Evolutionary conservation across 2,797 vertebrate species (phyloP).

Genomic region (Podarcis lilfordi): DNA sequence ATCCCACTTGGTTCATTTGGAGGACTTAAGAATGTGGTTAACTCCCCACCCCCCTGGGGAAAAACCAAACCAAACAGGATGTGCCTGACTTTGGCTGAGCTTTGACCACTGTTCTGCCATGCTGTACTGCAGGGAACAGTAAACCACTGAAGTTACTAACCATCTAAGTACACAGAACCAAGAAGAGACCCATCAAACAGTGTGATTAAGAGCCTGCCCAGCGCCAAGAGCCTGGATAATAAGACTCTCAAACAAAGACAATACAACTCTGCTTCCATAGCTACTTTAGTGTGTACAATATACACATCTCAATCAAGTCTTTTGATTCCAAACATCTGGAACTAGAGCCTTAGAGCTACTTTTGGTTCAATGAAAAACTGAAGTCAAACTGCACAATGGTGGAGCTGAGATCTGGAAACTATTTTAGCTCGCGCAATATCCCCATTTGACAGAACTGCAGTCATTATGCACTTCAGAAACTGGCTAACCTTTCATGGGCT

Average conservation of each 20-base stretch:
- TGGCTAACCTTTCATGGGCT: not conserved
- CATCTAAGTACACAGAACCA: not conserved
- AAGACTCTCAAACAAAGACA: not conserved
- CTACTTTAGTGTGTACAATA: not conserved
- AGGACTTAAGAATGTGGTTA: not conserved
- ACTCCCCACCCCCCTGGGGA: not conserved
- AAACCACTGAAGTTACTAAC: not conserved
- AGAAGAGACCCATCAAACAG: slow-evolving; percentile 5
- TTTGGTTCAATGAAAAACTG: slow-evolving; percentile 13
- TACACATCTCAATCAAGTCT: not conserved
- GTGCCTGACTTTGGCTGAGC: not conserved
- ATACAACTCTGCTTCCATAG: not conserved
- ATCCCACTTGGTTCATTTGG: not conserved
- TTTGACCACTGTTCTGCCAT: not conserved
- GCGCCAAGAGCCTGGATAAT: not conserved
- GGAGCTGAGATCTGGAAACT: not conserved
- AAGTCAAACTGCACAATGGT: not conserved
- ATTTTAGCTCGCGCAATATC: not conserved
- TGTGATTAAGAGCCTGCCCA: slow-evolving; percentile 4
- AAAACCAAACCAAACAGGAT: not conserved
- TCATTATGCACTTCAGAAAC: not conserved
- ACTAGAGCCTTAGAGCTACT: not conserved
- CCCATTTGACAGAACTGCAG: not conserved
- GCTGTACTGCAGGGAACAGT: rapidly evolving
- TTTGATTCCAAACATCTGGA: not conserved